Percentiles rank a stretch among this genome's conserved stretches.
These are phyloP conservation scores for Helostoma temminkii DNA, from an alignment of 2,797 vertebrate species.

Conservation along the genomic window DNA sequence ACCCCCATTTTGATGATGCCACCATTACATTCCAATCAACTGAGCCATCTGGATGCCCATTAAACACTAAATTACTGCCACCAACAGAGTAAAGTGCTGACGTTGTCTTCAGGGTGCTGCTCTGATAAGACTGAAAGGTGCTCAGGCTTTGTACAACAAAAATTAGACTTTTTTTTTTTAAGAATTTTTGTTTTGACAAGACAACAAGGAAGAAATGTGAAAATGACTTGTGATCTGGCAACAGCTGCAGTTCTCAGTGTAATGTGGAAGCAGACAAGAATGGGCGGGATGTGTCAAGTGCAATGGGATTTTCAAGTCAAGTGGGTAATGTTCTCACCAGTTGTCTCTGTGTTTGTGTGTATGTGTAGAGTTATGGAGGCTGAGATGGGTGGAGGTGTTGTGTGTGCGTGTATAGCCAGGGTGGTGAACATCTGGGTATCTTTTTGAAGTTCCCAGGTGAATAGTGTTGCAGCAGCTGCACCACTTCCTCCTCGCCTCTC, in stretches of 20 bases:
- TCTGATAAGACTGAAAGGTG: constrained; percentile 1
- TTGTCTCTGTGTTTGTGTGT: constrained; percentile 26
- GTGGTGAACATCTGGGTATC: constrained; percentile 79
- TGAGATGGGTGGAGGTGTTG: constrained; percentile 29
- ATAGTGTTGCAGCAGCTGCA: constrained; percentile 76
- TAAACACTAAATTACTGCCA: constrained; percentile 50
- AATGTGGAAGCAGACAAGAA: constrained; percentile 52
- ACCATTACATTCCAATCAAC: constrained; percentile 64
- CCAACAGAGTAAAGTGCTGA: constrained; percentile 11
- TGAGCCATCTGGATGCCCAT: constrained; percentile 61
- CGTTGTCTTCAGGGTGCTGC: constrained; percentile 12
- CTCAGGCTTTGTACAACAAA: not conserved
- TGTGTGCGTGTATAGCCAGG: constrained; percentile 40
- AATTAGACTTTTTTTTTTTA: not conserved
- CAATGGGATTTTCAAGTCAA: constrained; percentile 69
- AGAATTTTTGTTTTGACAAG: constrained; percentile 15
- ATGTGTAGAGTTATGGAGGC: constrained; percentile 9
- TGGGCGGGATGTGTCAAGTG: constrained; percentile 67
- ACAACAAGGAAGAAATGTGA: constrained; percentile 25
- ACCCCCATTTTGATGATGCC: constrained; percentile 49
- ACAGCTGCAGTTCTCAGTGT: constrained; percentile 57
- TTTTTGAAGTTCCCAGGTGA: constrained; percentile 82
- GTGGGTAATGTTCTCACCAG: constrained; percentile 71
- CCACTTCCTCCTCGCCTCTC: constrained; percentile 59
- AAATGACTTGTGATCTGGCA: constrained; percentile 51